phyloP scores from a whole-genome alignment of 2,113 vertebrate genomes.

The Serinus canaria region DNA sequence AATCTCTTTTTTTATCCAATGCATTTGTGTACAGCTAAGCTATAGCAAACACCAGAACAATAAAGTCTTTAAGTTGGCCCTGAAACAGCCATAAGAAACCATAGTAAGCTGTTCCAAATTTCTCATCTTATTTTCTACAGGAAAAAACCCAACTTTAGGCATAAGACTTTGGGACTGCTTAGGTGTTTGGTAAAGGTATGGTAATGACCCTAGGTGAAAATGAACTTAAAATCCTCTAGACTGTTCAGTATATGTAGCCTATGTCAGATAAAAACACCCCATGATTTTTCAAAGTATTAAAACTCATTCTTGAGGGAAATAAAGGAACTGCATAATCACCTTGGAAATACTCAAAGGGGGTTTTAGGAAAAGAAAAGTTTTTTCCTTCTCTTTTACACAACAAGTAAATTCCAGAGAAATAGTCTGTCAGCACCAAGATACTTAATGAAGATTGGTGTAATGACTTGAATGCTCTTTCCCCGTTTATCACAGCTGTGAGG shows the following conservation, averaged over 20 bases:
- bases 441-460: background rate
- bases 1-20: background rate
- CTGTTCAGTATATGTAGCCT: background rate
- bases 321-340: background rate
- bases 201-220: background rate
- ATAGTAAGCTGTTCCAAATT: background rate
- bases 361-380: background rate
- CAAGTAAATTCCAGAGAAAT: background rate
- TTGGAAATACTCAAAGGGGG: background rate
- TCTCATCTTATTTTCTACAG: background rate
- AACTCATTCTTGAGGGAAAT: background rate
- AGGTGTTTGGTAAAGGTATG: background rate
- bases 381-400: background rate
- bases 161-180: background rate
- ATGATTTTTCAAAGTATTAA: background rate
- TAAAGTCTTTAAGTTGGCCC: background rate
- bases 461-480: background rate
- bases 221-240: background rate
- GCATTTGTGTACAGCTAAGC: background rate
- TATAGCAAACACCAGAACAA: background rate
- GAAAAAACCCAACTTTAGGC: background rate
- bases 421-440: background rate
- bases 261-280: background rate
- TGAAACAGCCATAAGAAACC: background rate
- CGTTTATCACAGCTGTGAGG: background rate